These are phyloP conservation scores for Sebastes dallii DNA, from an alignment of 2,797 vertebrate genomes.

Conservation along the genomic window DNA sequence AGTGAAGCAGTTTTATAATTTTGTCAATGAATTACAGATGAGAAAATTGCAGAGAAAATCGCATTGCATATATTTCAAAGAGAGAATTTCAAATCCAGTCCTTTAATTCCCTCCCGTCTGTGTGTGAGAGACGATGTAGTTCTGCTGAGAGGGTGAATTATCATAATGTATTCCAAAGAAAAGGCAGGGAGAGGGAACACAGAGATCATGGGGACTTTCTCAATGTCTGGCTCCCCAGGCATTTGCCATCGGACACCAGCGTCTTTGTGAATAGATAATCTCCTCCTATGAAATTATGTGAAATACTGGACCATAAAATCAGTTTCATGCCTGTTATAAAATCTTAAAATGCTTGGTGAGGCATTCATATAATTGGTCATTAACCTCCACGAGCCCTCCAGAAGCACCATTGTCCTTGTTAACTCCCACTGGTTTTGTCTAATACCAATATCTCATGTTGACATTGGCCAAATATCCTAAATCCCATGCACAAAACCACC, in stretches of 20 bases:
- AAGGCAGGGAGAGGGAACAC: slow-evolving; percentile 49
- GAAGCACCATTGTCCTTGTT: slow-evolving; percentile 77
- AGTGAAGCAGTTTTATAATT: background rate
- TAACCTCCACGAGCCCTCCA: slow-evolving; percentile 78
- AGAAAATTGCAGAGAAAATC: slow-evolving; percentile 18
- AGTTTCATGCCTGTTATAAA: slow-evolving; percentile 81
- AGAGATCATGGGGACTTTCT: slow-evolving; percentile 67
- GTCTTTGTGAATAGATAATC: slow-evolving; percentile 79
- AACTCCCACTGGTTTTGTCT: slow-evolving; percentile 72
- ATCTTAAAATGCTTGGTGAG: slow-evolving; percentile 80
- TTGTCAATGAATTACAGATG: slow-evolving; percentile 33
- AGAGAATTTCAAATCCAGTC: slow-evolving; percentile 43
- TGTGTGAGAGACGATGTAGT: slow-evolving; percentile 49
- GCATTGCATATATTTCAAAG: slow-evolving; percentile 38
- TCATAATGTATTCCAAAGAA: slow-evolving; percentile 72
- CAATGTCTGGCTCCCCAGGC: slow-evolving; percentile 60
- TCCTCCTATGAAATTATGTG: slow-evolving; percentile 78
- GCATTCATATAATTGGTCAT: slow-evolving; percentile 82
- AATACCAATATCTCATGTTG: slow-evolving; percentile 72
- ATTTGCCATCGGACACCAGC: slow-evolving; percentile 63
- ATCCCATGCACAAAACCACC: slow-evolving; percentile 33
- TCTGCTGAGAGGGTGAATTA: slow-evolving; percentile 66
- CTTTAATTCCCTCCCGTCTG: slow-evolving; percentile 44
- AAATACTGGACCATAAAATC: slow-evolving; percentile 81
- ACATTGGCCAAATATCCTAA: slow-evolving; percentile 61